Base-by-base conservation (phyloP, 2,113 vertebrate species). In the Mirza zaza region DNA sequence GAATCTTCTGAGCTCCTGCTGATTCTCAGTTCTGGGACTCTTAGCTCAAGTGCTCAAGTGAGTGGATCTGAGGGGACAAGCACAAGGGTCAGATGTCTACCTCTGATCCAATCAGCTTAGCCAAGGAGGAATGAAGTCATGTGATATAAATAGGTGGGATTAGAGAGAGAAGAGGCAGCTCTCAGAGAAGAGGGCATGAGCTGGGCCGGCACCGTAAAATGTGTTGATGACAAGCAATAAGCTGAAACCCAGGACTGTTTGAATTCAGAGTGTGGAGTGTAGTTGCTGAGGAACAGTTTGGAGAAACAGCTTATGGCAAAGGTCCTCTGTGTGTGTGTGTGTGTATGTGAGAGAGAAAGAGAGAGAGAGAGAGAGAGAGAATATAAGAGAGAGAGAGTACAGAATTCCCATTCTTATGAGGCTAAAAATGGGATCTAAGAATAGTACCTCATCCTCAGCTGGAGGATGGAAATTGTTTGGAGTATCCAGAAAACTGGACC, bases 371-470 rank as follows among this genome's bases (percentile, higher is more conserved):
- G 29, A 55, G 14, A 52, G 14, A 39, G 25, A 70, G 8, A 68
- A 86, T 63, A 8, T 45, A 8, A 29, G 29, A 55, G 14, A 52
- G 14, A 39, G 25, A 70, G 8, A 68, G 57, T 10, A 55, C 18
- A 65, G 48, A 84, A 86, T 65, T 73, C 50, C 36, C 59, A 57
- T 92, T 91, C 90, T 82, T 89, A 71, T 39, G 5, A 90, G 55
- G 34, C 61, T 79, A 90, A 97, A 92, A 94, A 84, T 87, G 81
- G 81, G 52, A 45, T 71, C 71, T 86, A 36, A 87, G 84, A 81
- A 89, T 17, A 94, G 67, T 91, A 92, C 73, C 23, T 71, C 85
- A 32, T 82, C 45, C 55, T 86, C 65, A 36, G 29, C n/a, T 50
- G 27, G 52, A 87, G 61, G 27, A 85, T 86, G 39, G 48, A 89